phyloP scores from a whole-genome alignment of 2,113 vertebrate genomes.

The Aviceda subcristata region DNA sequence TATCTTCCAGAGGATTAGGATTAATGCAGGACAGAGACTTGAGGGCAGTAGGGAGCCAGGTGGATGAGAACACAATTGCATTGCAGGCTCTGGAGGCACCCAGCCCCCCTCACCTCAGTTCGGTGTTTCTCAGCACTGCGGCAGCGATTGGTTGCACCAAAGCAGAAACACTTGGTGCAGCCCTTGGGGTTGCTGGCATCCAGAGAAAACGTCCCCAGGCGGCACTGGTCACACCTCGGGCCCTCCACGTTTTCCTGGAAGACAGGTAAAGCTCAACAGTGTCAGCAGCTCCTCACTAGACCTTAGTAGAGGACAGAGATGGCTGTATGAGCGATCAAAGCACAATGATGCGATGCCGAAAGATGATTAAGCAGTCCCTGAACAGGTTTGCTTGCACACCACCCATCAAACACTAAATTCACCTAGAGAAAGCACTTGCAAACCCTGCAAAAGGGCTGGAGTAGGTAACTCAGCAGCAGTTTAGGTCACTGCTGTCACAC shows the following conservation, averaged over 20 bases:
- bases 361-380: neutral
- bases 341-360: neutral
- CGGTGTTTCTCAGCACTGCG: slow-evolving; percentile 80
- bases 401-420: neutral
- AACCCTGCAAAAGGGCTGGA: neutral
- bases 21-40: neutral
- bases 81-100: neutral
- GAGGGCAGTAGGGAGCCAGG: neutral
- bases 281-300: neutral
- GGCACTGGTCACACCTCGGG: slow-evolving; percentile 86
- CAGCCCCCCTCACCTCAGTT: slow-evolving; percentile 73
- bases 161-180: slow-evolving; percentile 98
- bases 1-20: neutral
- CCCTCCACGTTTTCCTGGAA: slow-evolving; percentile 94
- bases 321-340: neutral
- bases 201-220: slow-evolving; percentile 89
- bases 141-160: slow-evolving; percentile 92
- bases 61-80: neutral
- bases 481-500: neutral
- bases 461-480: neutral
- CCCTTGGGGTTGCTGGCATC: slow-evolving; percentile 92
- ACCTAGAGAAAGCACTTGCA: neutral
- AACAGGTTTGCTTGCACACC: neutral
- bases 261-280: neutral
- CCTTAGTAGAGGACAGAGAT: neutral